phyloP scores from a whole-genome alignment of 2,797 vertebrate genomes.

The Lacerta bilineata region DNA sequence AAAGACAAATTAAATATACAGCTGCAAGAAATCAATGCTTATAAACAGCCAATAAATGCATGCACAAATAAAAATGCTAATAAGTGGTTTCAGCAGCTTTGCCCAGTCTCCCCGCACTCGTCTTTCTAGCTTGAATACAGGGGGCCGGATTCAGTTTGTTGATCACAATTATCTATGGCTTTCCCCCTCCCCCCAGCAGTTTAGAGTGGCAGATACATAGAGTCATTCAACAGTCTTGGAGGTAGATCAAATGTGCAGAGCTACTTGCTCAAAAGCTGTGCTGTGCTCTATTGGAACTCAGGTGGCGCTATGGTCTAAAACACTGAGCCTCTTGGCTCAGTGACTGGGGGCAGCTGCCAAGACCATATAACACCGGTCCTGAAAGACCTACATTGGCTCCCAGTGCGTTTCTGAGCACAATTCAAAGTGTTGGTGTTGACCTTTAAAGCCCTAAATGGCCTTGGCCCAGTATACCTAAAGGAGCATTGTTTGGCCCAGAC shows the following conservation, averaged over 20 bases:
- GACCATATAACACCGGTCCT: no score
- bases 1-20: constrained; percentile 16
- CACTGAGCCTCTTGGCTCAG: no score
- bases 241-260: background rate
- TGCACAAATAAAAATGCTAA: constrained; percentile 10
- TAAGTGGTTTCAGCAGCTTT: background rate
- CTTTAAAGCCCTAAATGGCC: no score
- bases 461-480: no score
- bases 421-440: no score
- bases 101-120: background rate
- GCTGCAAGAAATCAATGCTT: constrained; percentile 13
- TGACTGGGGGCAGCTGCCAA: no score
- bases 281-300: background rate
- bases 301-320: no score
- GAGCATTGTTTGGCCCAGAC: no score
- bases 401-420: no score
- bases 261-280: background rate
- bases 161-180: background rate
- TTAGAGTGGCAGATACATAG: background rate
- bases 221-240: background rate
- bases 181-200: background rate
- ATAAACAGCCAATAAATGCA: constrained; percentile 10
- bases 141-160: background rate
- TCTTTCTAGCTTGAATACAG: background rate
- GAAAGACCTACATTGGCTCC: no score